Evolutionary conservation across 2,113 vertebrate species (phyloP), one percentile per base, ranked within the genome.

Genomic region (Colius striatus): DNA sequence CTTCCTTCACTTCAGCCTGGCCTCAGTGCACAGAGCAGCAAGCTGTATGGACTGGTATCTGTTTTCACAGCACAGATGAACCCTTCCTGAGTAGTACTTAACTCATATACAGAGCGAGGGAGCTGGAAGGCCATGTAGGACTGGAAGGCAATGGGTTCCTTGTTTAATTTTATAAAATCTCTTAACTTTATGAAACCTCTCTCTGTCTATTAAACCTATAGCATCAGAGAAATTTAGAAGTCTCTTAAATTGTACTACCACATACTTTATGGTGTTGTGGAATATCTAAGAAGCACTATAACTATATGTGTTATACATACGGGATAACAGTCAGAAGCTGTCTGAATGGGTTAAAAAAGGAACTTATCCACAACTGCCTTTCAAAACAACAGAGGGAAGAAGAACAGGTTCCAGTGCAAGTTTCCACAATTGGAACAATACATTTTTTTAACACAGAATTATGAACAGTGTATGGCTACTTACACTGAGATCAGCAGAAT

Each of bases 31-130:
- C 43, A 50, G 34, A 84, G 50, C 50, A 82, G 48, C 21, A 47
- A 29, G 8, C 13, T 45, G 5, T 13, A 48, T 1, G 6, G n/a
- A 34, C 22, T 32, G 32, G 9, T 38, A 65, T 13, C 34, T 70
- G 34, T 65, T 83, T 63, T 32, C 76, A 80, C 76, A 80, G 62
- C 32, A 68, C 1, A 6, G 63, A 65, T 15, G 13, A 84, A 86
- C 50, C 22, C 50, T 30, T 83, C 36, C 50, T 21, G 45, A 73
- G 50, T 3, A 67, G 47, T 63, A 70, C 8, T 60, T 34, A 32
- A 27, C 34, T 75, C 48, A 22, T 17, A 26, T 1, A 5, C n/a
- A 36, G 9, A 50, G 6, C 0, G 1, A 79, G 7, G 23, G 62
- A 88, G 23, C 3, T 57, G 15, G 90, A 83, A 79, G 36, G 53